Base-by-base conservation (phyloP, 2,797 vertebrate species). In the Arnoldichthys spilopterus region DNA sequence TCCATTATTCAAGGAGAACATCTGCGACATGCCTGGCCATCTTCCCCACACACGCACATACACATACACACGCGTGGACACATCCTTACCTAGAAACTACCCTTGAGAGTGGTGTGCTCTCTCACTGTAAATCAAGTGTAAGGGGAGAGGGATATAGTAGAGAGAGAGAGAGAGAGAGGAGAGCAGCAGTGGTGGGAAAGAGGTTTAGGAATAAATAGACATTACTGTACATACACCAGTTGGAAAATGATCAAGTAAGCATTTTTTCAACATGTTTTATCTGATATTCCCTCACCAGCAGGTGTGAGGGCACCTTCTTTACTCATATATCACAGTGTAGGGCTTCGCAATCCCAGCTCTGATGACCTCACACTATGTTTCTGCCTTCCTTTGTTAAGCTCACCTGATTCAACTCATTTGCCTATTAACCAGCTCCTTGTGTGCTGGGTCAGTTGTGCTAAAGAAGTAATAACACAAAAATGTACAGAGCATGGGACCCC, bases 1-100 rank as follows among this genome's bases (percentile, higher is more conserved):
- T 80, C 62, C 56, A 82, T 85, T 78, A 83, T 83, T 80, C 76
- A 86, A 51, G 56, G 32, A 67, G 61, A 77, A 63, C 22, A 69
- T 74, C 71, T 69, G 70, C 54, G 74, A 78, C 76, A 68, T 75
- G 63, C 74, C 59, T 7, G 76, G 71, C 62, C 22, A 34, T 37
- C 53, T 51, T 34, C 40, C 40, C 15, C 53, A 13, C 56, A 30
- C 43, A 28, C 56, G 32, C 5, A 64, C 72, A 63, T 43, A 70
- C 54, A 54, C 72, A 70, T 54, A 64, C 56, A 69, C 40, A 26
- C 63, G 51, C 67, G 47, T 45, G 43, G 28, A 61, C 43, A 54
- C 63, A 49, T 54, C 37, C 53, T 26, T 49, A 59, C 13, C 8
- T 40, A 71, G 34, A 77, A 67, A 59, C 64, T 32, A 37, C 67